Evolutionary conservation across 2,113 vertebrate genomes (phyloP).

Genomic region (Lasiurus borealis): DNA sequence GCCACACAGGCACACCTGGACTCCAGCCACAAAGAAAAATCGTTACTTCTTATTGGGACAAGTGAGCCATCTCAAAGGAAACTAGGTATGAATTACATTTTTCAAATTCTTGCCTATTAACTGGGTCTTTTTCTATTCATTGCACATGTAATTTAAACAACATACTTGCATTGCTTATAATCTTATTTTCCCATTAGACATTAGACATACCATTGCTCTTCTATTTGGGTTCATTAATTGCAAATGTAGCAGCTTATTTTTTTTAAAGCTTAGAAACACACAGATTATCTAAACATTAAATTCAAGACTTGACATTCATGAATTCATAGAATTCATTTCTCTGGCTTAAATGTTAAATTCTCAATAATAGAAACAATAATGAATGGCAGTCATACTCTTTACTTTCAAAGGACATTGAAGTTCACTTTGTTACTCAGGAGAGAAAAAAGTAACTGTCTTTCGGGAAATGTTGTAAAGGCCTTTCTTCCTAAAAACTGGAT

Average conservation of each 20-base stretch:
- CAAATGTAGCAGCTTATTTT: not conserved
- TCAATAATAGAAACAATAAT: constrained; percentile 43
- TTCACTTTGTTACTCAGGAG: not conserved
- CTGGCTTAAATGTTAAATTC: constrained; percentile 50
- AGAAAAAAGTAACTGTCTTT: constrained; percentile 8
- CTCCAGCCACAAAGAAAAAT: not conserved
- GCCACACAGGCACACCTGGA: constrained; percentile 60
- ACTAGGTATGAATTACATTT: not conserved
- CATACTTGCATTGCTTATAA: not conserved
- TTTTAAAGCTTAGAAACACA: not conserved
- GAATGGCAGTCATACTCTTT: not conserved
- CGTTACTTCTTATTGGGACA: not conserved
- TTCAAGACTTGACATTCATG: constrained; percentile 11
- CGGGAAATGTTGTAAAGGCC: not conserved
- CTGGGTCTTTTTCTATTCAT: not conserved
- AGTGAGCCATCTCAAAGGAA: not conserved
- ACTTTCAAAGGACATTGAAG: constrained; percentile 32
- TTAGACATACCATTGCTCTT: not conserved
- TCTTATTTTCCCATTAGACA: not conserved
- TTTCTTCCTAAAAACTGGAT: not conserved
- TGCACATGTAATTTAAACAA: constrained; percentile 21
- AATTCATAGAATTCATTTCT: constrained; percentile 45
- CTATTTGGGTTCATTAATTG: not conserved
- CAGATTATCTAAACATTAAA: not conserved
- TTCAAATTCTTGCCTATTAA: not conserved